Conservation (phyloP, 2,113 vertebrate species). For the Grammomys dolichurus region DNA sequence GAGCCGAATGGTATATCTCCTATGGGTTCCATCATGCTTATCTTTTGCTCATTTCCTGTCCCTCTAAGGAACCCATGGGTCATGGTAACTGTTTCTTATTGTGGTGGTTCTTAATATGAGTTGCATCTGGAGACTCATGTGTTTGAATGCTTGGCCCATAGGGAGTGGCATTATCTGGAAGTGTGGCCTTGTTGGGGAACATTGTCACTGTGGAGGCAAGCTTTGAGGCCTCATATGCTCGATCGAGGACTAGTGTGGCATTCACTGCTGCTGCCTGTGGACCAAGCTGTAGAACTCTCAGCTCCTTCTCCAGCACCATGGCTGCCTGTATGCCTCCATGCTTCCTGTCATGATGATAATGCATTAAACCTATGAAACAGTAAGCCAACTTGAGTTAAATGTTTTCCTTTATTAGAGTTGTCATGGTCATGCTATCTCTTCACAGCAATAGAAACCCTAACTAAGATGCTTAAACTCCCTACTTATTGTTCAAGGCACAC, state of each 20-base stretch:
- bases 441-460: not conserved
- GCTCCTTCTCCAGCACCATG: not conserved
- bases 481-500: not conserved
- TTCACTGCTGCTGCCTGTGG: not conserved
- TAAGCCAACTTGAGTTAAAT: not conserved
- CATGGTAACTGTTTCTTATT: not conserved
- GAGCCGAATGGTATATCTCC: not conserved
- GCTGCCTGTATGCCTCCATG: not conserved
- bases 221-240: not conserved
- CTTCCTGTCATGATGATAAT: not conserved
- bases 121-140: not conserved
- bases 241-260: not conserved
- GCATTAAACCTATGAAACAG: not conserved
- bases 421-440: not conserved
- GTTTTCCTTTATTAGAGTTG: not conserved
- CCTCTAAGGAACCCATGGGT: not conserved
- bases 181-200: not conserved
- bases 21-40: not conserved
- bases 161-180: not conserved
- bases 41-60: constrained; percentile 16
- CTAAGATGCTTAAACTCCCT: not conserved
- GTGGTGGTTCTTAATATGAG: not conserved
- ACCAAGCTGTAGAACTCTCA: not conserved
- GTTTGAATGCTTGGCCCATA: not conserved
- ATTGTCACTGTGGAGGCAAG: not conserved